Evolutionary conservation across 2,888 invertebrate species (phyloP), one percentile per base, ranked within the genome.

Genomic region (Volucella zonaria): DNA sequence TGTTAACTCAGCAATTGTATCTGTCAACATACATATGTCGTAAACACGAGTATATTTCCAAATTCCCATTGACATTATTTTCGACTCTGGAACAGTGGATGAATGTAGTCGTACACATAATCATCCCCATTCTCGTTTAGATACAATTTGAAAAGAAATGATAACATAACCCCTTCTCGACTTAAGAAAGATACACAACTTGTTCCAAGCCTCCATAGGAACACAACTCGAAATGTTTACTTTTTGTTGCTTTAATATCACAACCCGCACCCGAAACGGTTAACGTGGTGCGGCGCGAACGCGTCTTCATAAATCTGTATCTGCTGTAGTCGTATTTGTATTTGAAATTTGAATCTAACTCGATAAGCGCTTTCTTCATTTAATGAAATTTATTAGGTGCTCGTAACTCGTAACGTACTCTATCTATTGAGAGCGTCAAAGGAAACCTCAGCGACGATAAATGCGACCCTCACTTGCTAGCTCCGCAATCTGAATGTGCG

Each of bases 141-240:
- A 51, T 51, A 67, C 66, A 67, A 66, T 75, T 71, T 64, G 4
- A 8, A 31, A 49, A 61, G 68, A 54, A 62, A 31, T 47, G 77
- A 70, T 70, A 70, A 71, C 78, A 70, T 70, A 70, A 71, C 70
- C 70, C 70, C 79, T 59, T 56, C 12, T 18, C 15, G 42, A 61
- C 68, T 67, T 10, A 9, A 38, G 42, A 0, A 12, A 18, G 12
- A 14, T 38, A 54, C 31, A 31, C 8, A 56, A 9, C 10, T 40
- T 11, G 61, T 70, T 80, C 83, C 64, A 79, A 67, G 78, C 74
- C 75, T 54, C 61, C 79, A 75, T 70, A 75, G 75, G 64, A 31
- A 31, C 74, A 79, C 79, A 56, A 59, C 38, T 75, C 70, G 80
- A 80, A 83, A 83, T 83, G 75, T 83, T 79, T 83, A 83, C 75